Percentiles rank a stretch among this genome's conserved stretches.
phyloP scores from a whole-genome alignment of 2,113 vertebrate species.

The Promerops cafer region DNA sequence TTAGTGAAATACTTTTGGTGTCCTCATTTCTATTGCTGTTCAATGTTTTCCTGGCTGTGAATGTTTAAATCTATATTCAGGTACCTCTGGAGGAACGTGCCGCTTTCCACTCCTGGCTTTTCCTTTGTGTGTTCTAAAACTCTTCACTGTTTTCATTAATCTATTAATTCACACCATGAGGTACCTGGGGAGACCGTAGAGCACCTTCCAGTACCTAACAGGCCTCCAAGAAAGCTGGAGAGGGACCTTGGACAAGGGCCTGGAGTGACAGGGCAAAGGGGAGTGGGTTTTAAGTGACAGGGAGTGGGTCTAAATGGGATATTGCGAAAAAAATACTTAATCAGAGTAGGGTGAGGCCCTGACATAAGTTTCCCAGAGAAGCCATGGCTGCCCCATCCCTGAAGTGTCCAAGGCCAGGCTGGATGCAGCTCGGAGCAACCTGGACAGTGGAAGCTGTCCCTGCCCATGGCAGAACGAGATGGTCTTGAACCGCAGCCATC shows the following conservation, averaged over 20 bases:
- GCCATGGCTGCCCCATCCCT: neutral
- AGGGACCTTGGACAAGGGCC: neutral
- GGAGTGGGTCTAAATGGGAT: neutral
- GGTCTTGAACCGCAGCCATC: fast-evolving
- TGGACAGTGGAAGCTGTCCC: neutral
- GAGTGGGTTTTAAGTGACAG: neutral
- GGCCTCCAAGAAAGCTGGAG: neutral
- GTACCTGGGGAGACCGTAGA: neutral
- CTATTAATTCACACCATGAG: neutral
- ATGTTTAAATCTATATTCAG: neutral
- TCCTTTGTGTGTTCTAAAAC: neutral
- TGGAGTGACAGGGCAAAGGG: neutral
- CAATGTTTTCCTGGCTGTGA: neutral
- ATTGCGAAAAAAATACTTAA: neutral
- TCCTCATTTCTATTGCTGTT: neutral
- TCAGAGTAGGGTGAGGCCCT: neutral
- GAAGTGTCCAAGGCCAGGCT: too few species aligned
- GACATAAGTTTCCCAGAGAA: neutral
- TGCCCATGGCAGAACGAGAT: neutral
- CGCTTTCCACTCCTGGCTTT: neutral
- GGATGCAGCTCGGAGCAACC: neutral
- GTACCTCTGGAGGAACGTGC: neutral
- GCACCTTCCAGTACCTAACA: neutral
- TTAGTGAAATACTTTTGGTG: neutral
- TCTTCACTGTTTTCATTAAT: neutral